Evolutionary conservation across 1,140 invertebrate genomes (phyloP).

Genomic region (Diorhabda sublineata): DNA sequence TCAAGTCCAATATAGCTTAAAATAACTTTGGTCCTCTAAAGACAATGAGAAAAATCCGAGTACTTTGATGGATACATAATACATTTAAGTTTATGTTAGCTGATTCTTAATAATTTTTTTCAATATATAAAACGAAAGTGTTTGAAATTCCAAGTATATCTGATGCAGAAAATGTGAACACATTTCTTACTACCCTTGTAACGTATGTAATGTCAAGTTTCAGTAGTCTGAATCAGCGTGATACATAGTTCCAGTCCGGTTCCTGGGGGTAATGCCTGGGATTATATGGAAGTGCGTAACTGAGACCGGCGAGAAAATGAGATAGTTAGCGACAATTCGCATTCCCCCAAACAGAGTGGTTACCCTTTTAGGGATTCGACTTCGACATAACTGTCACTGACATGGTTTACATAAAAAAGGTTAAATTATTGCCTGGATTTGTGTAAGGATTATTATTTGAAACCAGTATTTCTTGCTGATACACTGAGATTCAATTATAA

Average conservation of each 20-base stretch:
- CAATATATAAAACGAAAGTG: too few relatives aligned
- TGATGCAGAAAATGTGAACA: too few relatives aligned
- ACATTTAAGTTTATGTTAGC: too few relatives aligned
- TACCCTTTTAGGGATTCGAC: slow-evolving; percentile 40
- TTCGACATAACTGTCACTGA: slow-evolving; percentile 44
- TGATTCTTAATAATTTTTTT: too few relatives aligned
- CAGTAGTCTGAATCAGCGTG: slow-evolving; percentile 8
- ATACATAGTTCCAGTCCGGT: slow-evolving; percentile 16
- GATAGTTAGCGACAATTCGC: slow-evolving; percentile 48
- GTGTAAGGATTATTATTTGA: slow-evolving; percentile 9
- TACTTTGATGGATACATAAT: too few relatives aligned
- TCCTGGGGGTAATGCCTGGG: slow-evolving; percentile 37
- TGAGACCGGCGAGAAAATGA: slow-evolving; percentile 35
- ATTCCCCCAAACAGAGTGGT: slow-evolving; percentile 44
- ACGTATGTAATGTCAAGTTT: slow-evolving; percentile 9
- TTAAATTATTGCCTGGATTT: slow-evolving; percentile 43
- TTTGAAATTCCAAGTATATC: too few relatives aligned
- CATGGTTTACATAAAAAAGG: slow-evolving; percentile 47
- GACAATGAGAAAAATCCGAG: too few relatives aligned
- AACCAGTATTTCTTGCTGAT: not conserved
- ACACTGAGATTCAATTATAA: not conserved
- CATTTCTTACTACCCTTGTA: not conserved
- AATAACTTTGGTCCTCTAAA: too few relatives aligned
- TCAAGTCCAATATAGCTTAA: too few relatives aligned
- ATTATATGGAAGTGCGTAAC: slow-evolving; percentile 39